Evolutionary conservation across 2,888 invertebrate genomes (phyloP).

Genomic region (Callinectes sapidus): DNA sequence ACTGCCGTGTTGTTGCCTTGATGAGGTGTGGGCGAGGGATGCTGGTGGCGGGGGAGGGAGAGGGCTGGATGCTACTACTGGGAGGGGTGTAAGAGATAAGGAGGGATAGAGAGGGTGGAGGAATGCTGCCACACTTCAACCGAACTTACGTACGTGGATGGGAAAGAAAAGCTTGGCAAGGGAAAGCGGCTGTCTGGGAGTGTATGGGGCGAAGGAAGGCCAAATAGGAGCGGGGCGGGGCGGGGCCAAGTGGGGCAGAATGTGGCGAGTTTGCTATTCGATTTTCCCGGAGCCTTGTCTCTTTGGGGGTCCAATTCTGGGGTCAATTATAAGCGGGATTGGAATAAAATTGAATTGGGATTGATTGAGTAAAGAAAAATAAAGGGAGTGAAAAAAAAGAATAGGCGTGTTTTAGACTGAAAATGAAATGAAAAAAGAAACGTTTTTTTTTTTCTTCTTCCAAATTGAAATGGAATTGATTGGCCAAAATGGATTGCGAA

Average conservation of each 20-base stretch:
- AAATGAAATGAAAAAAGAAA: background rate
- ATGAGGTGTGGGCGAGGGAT: background rate
- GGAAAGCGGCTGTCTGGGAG: background rate
- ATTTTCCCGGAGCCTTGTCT: background rate
- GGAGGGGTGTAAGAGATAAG: background rate
- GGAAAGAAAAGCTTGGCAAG: background rate
- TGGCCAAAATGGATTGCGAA: background rate
- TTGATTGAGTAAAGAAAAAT: background rate
- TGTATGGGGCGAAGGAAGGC: background rate
- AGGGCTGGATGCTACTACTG: background rate
- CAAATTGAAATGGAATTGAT: background rate
- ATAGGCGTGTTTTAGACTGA: background rate
- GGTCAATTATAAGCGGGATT: background rate
- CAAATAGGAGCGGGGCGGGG: background rate
- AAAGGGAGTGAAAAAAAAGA: background rate
- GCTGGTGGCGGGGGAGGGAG: background rate
- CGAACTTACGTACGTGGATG: background rate
- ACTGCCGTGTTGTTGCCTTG: background rate
- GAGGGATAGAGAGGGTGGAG: background rate
- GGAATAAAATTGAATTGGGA: background rate
- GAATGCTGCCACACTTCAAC: background rate
- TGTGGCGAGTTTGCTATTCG: background rate
- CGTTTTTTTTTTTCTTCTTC: background rate
- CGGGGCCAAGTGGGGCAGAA: background rate
- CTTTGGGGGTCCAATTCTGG: background rate